Conservation (phyloP, 2,888 invertebrate genomes). For the Hirudinaria manillensis region DNA sequence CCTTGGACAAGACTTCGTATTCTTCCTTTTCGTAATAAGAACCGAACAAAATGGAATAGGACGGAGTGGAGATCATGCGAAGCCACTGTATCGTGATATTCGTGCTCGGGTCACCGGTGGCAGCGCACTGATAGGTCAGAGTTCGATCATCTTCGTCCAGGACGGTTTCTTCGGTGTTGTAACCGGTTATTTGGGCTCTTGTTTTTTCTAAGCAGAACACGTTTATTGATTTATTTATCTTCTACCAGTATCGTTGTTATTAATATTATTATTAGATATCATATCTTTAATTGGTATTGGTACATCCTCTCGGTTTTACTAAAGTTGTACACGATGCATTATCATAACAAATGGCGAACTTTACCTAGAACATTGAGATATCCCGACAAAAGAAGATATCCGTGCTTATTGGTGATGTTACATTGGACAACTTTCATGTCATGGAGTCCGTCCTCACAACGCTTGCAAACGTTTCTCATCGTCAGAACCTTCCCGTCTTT, state of each 20-base stretch:
- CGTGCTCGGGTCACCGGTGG: not conserved
- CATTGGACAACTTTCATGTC: constrained; percentile 11
- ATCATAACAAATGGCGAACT: not conserved
- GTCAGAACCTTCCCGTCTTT: not conserved
- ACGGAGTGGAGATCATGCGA: not conserved
- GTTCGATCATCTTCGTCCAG: not conserved
- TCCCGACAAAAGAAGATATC: not conserved
- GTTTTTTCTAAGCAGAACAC: too few species aligned
- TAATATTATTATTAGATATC: too few species aligned
- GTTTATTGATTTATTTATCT: too few species aligned
- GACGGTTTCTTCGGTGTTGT: not conserved
- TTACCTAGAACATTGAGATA: constrained; percentile 20
- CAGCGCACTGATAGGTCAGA: not conserved
- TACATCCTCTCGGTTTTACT: too few species aligned
- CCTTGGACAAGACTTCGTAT: not conserved
- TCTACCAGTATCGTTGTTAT: too few species aligned
- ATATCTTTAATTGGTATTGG: too few species aligned
- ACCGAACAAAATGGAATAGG: not conserved
- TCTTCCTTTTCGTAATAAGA: not conserved
- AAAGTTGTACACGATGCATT: too few species aligned
- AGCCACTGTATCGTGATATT: not conserved
- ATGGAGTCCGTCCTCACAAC: constrained; percentile 7
- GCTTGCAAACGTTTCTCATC: not conserved
- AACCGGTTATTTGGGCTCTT: too few species aligned
- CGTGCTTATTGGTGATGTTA: constrained; percentile 6